Base-by-base conservation (phyloP, 2,888 invertebrate species). In the Phengaris alcon region DNA sequence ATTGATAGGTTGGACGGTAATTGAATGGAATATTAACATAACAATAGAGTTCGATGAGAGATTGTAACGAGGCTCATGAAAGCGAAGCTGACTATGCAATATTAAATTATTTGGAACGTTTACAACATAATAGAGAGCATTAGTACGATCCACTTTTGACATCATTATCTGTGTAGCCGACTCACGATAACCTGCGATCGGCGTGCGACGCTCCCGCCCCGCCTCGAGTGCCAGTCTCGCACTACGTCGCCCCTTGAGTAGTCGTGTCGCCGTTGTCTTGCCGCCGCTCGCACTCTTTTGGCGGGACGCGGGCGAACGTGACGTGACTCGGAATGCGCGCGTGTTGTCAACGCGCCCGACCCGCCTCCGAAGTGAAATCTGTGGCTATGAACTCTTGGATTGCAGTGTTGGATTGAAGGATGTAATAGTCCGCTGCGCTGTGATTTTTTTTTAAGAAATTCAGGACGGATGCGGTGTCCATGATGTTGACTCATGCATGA, bases 71-170 rank as follows among this genome's bases (percentile, higher is more conserved):
- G 80, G 79, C 77, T 78, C 70, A 78, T 79, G 82, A 82, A 82
- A 82, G 81, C 79, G 77, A 80, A 70, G 76, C 80, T 85, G 87
- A 85, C 85, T 82, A 81, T 85, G 86, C 87, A 87, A 84, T 81
- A 85, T 85, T 81, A 81, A 83, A 84, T 84, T 85, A 88, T 88
- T 89, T 84, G 84, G 83, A 86, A 84, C 87, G 85, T 91, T 91
- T 89, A 91, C 88, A 91, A 90, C 88, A 90, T 90, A 92, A 90
- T 91, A 89, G 87, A 87, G 89, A 90, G 87, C 89, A 91, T 92
- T 92, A 92, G 93, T 90, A 87, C 90, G 90, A 92, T 92, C 93
- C 92, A 91, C 92, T 92, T 93, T 91, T 93, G 93, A 92, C 92
- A 92, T 93, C 91, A 93, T 92, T 93, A 93, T 93, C 92, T 92